Evolutionary conservation across 64 coral and sea anemone species (phyloP).

Genomic region (Pachyseris speciosa): DNA sequence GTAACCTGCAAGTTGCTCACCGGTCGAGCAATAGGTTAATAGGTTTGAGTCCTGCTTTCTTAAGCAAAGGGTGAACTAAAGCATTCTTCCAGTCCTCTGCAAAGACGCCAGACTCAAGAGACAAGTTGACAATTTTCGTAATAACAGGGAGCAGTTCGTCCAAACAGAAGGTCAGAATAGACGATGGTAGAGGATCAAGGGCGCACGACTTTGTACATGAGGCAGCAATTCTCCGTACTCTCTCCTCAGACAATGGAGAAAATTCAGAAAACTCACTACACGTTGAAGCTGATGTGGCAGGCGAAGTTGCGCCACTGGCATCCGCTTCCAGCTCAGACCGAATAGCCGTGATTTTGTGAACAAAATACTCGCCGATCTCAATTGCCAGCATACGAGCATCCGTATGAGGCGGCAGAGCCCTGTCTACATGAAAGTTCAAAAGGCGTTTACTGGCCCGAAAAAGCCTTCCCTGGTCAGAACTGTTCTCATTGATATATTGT

Average conservation of each 20-base stretch:
- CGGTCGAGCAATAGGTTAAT: constrained; percentile 61
- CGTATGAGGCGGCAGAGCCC: not conserved
- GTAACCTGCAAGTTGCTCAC: constrained; percentile 61
- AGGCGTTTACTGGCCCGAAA: not conserved
- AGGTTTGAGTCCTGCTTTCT: constrained; percentile 46
- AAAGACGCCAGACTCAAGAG: constrained; percentile 44
- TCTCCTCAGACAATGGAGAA: not conserved
- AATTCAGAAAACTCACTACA: constrained; percentile 7
- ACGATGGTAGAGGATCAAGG: constrained; percentile 9
- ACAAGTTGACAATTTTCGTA: constrained; percentile 47
- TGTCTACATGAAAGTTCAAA: not conserved
- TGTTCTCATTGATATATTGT: no score
- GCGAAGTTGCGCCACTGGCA: not conserved
- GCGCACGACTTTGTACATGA: not conserved
- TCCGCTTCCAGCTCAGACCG: not conserved
- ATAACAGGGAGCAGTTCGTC: constrained; percentile 22
- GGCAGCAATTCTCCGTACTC: not conserved
- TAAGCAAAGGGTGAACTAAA: constrained; percentile 40
- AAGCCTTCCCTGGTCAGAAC: no score
- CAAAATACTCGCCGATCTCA: constrained; percentile 2
- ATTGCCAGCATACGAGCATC: not conserved
- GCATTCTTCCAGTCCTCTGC: constrained; percentile 50
- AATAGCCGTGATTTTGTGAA: not conserved
- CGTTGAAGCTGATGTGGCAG: not conserved
- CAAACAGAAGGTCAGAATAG: constrained; percentile 2